These are phyloP conservation scores for Eclectus roratus DNA, from an alignment of 2,113 vertebrate species.

Conservation along the genomic window DNA sequence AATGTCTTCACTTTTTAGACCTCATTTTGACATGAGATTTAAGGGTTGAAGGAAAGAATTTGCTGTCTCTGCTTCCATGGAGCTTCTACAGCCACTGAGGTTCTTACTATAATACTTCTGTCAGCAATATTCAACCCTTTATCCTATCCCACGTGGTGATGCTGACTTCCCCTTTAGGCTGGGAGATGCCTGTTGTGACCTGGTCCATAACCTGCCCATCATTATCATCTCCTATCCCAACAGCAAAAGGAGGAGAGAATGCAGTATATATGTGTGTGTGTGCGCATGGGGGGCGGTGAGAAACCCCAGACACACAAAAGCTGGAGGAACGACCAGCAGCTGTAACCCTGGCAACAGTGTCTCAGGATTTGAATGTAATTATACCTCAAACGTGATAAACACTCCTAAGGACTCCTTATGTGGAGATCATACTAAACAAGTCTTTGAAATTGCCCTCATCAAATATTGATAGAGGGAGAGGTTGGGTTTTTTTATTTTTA, in stretches of 20 bases:
- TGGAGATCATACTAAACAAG: constrained; percentile 80
- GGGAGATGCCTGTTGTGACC: not conserved
- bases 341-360: constrained; percentile 83
- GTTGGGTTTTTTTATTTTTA: not conserved
- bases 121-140: not conserved
- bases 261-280: not conserved
- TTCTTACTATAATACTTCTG: not conserved
- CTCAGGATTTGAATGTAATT: constrained; percentile 86
- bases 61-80: not conserved
- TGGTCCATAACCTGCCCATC: not conserved
- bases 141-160: not conserved
- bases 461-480: constrained; percentile 78
- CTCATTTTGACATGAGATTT: not conserved
- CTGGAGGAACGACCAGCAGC: constrained; percentile 71
- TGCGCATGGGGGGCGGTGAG: not conserved
- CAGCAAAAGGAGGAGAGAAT: not conserved
- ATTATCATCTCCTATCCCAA: not conserved
- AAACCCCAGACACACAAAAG: constrained; percentile 67
- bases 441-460: constrained; percentile 82
- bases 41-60: not conserved
- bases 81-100: not conserved
- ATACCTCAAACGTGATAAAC: constrained; percentile 81
- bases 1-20: not conserved
- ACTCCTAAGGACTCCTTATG: constrained; percentile 79
- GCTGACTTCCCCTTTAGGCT: not conserved